Evolutionary conservation across 2,113 vertebrate genomes (phyloP), one percentile per base, ranked within the genome.

Genomic region (Callocephalon fimbriatum): DNA sequence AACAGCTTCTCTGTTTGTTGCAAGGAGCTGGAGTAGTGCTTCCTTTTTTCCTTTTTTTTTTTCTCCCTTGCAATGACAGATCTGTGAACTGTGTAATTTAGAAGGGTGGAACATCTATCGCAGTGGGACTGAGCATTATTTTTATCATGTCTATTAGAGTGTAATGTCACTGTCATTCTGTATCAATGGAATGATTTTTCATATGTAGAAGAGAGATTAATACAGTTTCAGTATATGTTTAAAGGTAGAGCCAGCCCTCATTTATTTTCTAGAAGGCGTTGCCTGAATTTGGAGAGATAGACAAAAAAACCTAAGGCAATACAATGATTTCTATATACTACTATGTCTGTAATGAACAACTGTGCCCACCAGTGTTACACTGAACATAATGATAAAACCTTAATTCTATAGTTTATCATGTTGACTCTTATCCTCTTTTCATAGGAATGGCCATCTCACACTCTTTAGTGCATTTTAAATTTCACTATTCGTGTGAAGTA

Each of bases 121-220:
- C 63, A 78, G 12, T 74, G 32, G 17, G 14, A 37, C 37, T 63
- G 9, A 89, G 18, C 10, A 68, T 82, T 89, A 68, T 81, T 96
- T 96, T 94, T 84, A 51, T 84, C 86, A 47, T 47, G 63, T 54
- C 12, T 58, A 66, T 81, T 66, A 84, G 4, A 84, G 11, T 77
- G 19, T 54, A 93, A 74, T 84, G 10, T 58, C 54, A 62, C 17
- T 84, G 59, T 84, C 59, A 83, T 50, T 88, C 66, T 70, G 9
- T 45, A 66, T 83, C 40, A 80, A 54, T 44, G 0, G 29, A 95
- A 83, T n/a, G 5, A 71, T 93, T 86, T 90, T 93, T 92, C 40
- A 58, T 48, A 62, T 35, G 8, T 50, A 12, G 65, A 77, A 85
- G 35, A 79, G 44, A 76, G 42, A 88, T 90, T 82, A 80, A 83